Conservation (phyloP, 2,888 invertebrate species). For the Mesorhabditis sp. region DNA sequence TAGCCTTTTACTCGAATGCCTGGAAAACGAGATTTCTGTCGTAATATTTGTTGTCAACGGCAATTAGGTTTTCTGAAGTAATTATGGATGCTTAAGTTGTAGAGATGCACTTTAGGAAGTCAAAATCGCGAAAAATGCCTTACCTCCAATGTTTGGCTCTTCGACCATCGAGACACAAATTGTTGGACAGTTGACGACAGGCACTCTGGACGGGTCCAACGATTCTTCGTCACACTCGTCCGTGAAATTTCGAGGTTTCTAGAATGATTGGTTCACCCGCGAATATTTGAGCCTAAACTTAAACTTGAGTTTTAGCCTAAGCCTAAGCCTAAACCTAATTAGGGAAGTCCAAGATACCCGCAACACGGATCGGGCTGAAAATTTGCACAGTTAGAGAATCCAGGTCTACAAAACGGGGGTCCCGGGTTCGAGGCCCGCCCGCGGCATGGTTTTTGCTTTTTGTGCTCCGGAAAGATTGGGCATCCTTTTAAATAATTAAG, state of each 20-base stretch:
- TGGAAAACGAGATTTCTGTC: slow-evolving; percentile 12
- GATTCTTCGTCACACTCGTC: slow-evolving; percentile 14
- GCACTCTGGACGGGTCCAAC: slow-evolving; percentile 25
- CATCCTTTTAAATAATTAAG: too few species aligned
- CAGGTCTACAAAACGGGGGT: too few species aligned
- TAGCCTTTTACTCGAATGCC: slow-evolving; percentile 50
- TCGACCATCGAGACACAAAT: slow-evolving; percentile 53
- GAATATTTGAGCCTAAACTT: not conserved
- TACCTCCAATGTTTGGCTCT: slow-evolving; percentile 52
- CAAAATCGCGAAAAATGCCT: too few species aligned
- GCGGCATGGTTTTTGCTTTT: too few species aligned
- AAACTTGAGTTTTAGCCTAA: not conserved
- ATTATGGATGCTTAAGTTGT: too few species aligned
- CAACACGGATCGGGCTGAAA: too few species aligned
- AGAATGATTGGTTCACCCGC: not conserved
- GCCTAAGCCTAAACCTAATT: too few species aligned
- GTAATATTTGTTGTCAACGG: not conserved
- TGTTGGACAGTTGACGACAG: slow-evolving; percentile 49
- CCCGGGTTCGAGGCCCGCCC: too few species aligned
- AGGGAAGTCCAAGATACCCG: too few species aligned
- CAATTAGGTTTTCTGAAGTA: not conserved
- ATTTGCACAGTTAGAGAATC: too few species aligned
- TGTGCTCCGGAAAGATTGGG: too few species aligned
- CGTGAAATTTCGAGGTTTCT: slow-evolving; percentile 51
- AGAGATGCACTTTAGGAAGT: too few species aligned